Conservation (phyloP, 2,888 invertebrate species). For the Hydrotaea diabolus region DNA sequence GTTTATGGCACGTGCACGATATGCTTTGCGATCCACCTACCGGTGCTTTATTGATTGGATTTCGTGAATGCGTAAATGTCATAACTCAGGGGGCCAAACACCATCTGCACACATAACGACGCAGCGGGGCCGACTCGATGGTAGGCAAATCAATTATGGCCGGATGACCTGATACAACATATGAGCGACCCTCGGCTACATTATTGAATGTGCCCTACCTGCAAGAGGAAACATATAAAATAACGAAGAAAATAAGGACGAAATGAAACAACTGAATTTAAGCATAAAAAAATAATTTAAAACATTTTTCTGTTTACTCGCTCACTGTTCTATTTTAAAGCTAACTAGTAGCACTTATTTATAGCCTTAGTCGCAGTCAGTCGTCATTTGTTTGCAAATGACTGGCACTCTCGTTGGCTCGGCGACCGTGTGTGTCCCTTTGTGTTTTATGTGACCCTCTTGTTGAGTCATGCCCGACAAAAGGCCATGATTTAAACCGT, state of each 20-base stretch:
- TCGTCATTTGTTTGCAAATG: background rate
- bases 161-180: conserved; percentile 90
- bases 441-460: background rate
- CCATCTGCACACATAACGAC: conserved; percentile 94
- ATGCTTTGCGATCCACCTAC: conserved; percentile 88
- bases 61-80: conserved; percentile 89
- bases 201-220: conserved; percentile 89
- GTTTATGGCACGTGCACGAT: conserved; percentile 93
- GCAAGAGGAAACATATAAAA: background rate
- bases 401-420: background rate
- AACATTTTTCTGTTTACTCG: conserved; percentile 35
- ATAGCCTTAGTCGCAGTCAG: background rate
- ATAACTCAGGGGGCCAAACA: conserved; percentile 87
- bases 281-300: conserved; percentile 41
- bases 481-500: background rate
- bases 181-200: conserved; percentile 84
- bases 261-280: background rate
- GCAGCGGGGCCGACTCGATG: conserved; percentile 90
- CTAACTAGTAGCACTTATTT: conserved; percentile 1
- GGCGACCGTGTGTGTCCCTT: background rate
- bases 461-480: background rate
- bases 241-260: background rate
- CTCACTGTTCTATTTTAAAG: background rate
- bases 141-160: conserved; percentile 91
- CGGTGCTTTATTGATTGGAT: conserved; percentile 88